Percentiles rank a stretch among this genome's conserved stretches.
phyloP scores from a whole-genome alignment of 2,113 vertebrate genomes.

The Psephotus haematonotus region DNA sequence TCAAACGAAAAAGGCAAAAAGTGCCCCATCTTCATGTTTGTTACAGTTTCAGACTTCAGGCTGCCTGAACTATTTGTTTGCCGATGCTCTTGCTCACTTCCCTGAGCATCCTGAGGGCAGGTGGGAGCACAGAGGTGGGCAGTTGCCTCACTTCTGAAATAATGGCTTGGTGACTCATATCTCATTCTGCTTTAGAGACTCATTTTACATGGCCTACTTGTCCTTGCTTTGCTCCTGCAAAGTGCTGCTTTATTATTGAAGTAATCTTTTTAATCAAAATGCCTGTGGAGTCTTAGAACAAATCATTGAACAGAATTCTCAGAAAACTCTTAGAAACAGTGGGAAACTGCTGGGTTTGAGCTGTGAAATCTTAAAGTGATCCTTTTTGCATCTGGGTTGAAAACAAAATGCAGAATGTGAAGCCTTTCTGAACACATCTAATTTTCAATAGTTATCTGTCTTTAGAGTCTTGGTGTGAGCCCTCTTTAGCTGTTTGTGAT shows the following conservation, averaged over 20 bases:
- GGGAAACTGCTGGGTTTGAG: neutral
- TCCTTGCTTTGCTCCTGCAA: neutral
- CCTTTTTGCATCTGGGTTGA: neutral
- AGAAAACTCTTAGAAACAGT: neutral
- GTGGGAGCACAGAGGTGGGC: neutral
- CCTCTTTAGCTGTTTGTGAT: neutral
- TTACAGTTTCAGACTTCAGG: neutral
- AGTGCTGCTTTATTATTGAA: neutral
- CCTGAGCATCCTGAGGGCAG: neutral
- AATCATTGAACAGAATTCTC: neutral
- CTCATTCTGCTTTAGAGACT: neutral
- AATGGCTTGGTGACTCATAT: neutral
- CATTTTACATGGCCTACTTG: neutral
- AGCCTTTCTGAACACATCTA: neutral
- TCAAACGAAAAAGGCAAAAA: conserved; percentile 10
- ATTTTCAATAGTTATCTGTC: neutral
- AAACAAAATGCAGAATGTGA: neutral
- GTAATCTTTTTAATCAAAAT: neutral
- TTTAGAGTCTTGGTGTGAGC: neutral
- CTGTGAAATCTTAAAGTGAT: neutral
- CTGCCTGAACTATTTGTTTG: neutral
- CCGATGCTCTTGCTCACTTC: neutral
- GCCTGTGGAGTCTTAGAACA: neutral
- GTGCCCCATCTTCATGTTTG: neutral
- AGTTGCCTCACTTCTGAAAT: neutral